Percentiles rank a stretch among this genome's conserved stretches.
Evolutionary conservation across 2,113 vertebrate genomes (phyloP).

Genomic region (Axis porcinus): DNA sequence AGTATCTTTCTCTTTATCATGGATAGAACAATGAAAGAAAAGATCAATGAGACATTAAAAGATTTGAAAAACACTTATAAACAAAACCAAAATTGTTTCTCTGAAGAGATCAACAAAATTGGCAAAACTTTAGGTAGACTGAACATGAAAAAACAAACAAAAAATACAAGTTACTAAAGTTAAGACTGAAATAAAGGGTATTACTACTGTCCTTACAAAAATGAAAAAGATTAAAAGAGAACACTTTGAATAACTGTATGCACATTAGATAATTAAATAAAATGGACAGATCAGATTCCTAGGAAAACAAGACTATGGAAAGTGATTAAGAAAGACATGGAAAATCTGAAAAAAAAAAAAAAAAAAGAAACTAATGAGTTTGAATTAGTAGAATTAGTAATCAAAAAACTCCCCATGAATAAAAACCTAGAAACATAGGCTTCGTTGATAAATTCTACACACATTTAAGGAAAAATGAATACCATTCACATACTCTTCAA

Average conservation of each 20-base stretch:
- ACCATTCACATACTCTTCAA: not conserved
- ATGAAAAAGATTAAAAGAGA: not conserved
- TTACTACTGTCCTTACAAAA: not conserved
- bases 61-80: not conserved
- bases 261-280: not conserved
- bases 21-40: not conserved
- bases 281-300: not conserved
- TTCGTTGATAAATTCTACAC: not conserved
- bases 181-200: not conserved
- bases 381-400: not conserved
- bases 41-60: not conserved
- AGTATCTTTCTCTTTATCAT: not conserved
- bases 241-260: not conserved
- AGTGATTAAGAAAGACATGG: not conserved
- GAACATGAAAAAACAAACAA: not conserved
- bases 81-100: not conserved
- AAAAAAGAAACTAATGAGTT: not conserved
- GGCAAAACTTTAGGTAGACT: not conserved
- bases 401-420: not conserved
- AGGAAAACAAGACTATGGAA: not conserved
- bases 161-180: not conserved
- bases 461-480: not conserved
- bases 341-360: not conserved
- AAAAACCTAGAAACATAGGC: not conserved
- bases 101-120: not conserved